phyloP scores from a whole-genome alignment of 2,113 vertebrate genomes.

The Ictidomys tridecemlineatus region DNA sequence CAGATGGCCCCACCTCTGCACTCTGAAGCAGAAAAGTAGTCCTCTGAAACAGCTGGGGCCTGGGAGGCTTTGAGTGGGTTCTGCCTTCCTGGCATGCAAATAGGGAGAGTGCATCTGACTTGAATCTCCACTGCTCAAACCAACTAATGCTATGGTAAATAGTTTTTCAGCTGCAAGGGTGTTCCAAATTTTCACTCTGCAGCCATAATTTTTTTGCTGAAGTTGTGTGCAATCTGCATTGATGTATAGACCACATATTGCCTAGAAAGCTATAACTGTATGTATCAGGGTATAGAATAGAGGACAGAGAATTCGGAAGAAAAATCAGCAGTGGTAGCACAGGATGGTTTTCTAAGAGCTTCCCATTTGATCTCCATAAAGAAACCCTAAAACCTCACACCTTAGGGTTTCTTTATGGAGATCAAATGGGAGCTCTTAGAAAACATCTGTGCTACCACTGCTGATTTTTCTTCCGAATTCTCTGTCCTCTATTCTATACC shows the following conservation, averaged over 20 bases:
- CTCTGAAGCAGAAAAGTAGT: neutral
- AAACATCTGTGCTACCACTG: neutral
- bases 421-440: neutral
- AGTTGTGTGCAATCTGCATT: neutral
- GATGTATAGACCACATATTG: neutral
- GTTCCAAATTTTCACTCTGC: slow-evolving; percentile 43
- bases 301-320: neutral
- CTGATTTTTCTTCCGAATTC: neutral
- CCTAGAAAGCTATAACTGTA: slow-evolving; percentile 9
- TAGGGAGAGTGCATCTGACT: neutral
- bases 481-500: neutral
- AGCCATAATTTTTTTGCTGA: slow-evolving; percentile 43
- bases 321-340: neutral
- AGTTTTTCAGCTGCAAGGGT: slow-evolving; percentile 11
- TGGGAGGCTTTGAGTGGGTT: slow-evolving; percentile 37
- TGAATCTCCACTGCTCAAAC: neutral
- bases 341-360: neutral
- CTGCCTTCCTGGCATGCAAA: slow-evolving; percentile 61
- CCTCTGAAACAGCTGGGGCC: slow-evolving; percentile 2
- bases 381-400: neutral
- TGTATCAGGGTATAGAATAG: neutral
- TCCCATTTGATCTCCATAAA: slow-evolving; percentile 16
- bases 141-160: neutral
- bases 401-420: neutral
- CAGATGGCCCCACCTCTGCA: slow-evolving; percentile 52